Evolutionary conservation across 2,888 invertebrate genomes (phyloP).

Genomic region (Cordilura impudica): DNA sequence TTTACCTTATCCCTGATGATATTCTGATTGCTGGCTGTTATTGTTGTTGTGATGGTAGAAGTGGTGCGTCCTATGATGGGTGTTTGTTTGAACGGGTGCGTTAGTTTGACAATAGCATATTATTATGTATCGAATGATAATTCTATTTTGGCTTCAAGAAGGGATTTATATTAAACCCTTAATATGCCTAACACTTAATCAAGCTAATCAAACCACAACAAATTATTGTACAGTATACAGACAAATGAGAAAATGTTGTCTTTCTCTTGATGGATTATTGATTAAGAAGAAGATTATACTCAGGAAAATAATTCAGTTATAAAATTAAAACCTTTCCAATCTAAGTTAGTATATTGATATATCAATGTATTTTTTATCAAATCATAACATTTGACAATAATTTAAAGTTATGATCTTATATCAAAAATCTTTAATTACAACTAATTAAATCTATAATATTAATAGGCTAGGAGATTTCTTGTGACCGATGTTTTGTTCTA

Average conservation of each 20-base stretch:
- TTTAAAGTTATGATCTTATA: too few relatives aligned
- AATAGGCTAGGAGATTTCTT: too few relatives aligned
- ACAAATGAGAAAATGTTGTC: background rate
- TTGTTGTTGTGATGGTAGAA: constrained; percentile 15
- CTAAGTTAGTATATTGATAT: too few relatives aligned
- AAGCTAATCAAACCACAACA: constrained; percentile 57
- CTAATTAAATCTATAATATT: too few relatives aligned
- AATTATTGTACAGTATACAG: constrained; percentile 49
- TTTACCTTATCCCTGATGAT: constrained; percentile 74
- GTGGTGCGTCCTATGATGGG: constrained; percentile 1
- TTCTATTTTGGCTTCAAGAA: constrained; percentile 12
- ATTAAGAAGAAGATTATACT: constrained; percentile 2
- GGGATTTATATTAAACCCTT: constrained; percentile 24
- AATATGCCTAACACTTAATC: constrained; percentile 55
- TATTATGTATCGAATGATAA: constrained; percentile 37
- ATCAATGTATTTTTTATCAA: too few relatives aligned
- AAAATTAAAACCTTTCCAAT: too few relatives aligned
- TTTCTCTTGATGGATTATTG: constrained; percentile 6
- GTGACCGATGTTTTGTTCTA: too few relatives aligned
- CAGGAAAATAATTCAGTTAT: too few relatives aligned
- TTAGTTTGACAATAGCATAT: constrained; percentile 35
- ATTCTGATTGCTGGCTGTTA: constrained; percentile 27
- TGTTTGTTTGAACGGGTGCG: constrained; percentile 19
- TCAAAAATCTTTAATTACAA: too few relatives aligned
- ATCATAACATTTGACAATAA: too few relatives aligned